Evolutionary conservation across 1,140 invertebrate species (phyloP), one percentile per base, ranked within the genome.

Genomic region (Drosophila yakuba): DNA sequence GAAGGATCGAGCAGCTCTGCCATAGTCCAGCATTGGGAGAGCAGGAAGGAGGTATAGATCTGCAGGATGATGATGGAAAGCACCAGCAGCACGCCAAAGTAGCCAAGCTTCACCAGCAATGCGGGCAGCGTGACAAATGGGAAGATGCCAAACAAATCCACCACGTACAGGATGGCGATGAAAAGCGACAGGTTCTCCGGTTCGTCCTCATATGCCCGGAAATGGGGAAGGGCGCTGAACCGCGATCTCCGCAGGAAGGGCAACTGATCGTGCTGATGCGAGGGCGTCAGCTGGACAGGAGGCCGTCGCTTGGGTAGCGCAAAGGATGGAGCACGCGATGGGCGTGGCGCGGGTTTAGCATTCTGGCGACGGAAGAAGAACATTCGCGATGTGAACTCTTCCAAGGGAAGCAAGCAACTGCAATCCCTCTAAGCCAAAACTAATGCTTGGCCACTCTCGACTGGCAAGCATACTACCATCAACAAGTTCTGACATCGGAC

Each of bases 111-210:
- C 15, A 96, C 95, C 17, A 97, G 94, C 17, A 95, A 93, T 64
- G 95, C 94, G 0, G 96, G 96, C 55, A 97, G 84, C 4, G 96
- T 94, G 1, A 97, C 94, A 3, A 97, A 94, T 0, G 96, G 96
- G 84, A 97, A 97, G 0, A 97, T 96, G 38, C 96, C 96, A 78
- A 97, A 97, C 50, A 97, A 93, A 91, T 97, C 96, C 7, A 97
- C 93, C 15, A 97, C 95, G 82, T 96, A 97, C 14, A 96, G 92
- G 7, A 95, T 94, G 0, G 96, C 95, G 84, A 96, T 96, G 41
- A 96, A 83, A 1, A 96, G 91, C 14, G 95, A 84, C 0, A 92
- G 62, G 48, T 86, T 91, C 67, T 89, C 74, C 6, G 78, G 86
- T 25, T 80, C 86, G 23, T 88, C 72, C 32, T 78, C 77, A 39